phyloP scores from a whole-genome alignment of 1,140 invertebrate species.

The Leptinotarsa defecta region DNA sequence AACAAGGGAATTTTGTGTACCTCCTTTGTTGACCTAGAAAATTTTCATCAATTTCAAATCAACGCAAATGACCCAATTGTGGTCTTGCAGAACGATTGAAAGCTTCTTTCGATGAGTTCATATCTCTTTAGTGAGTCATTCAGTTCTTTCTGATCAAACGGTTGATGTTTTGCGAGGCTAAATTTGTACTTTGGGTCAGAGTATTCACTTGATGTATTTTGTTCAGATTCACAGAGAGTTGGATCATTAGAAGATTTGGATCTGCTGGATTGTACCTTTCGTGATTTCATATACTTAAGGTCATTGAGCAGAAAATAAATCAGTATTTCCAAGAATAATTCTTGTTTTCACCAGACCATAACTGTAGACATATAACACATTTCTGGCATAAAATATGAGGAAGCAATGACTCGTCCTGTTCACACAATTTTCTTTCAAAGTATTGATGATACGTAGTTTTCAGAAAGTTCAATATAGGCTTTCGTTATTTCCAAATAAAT shows the following conservation, averaged over 20 bases:
- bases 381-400: not conserved
- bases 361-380: too few relatives aligned
- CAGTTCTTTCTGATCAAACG: not conserved
- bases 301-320: not conserved
- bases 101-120: slow-evolving; percentile 1
- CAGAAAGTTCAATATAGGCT: too few relatives aligned
- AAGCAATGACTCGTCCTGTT: not conserved
- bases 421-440: too few relatives aligned
- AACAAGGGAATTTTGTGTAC: slow-evolving; percentile 26
- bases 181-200: not conserved
- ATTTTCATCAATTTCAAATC: slow-evolving; percentile 25
- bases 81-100: slow-evolving; percentile 13
- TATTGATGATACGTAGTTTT: not conserved
- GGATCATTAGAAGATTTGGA: not conserved
- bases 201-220: too few relatives aligned
- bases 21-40: slow-evolving; percentile 20
- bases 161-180: not conserved
- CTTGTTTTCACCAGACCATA: not conserved
- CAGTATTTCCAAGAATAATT: not conserved
- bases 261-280: not conserved
- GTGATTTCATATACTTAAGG: not conserved
- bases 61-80: slow-evolving; percentile 20
- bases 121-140: not conserved
- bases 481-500: not conserved
- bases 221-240: not conserved